Conservation (phyloP, 2,113 vertebrate species). For the Tupaia tana region DNA sequence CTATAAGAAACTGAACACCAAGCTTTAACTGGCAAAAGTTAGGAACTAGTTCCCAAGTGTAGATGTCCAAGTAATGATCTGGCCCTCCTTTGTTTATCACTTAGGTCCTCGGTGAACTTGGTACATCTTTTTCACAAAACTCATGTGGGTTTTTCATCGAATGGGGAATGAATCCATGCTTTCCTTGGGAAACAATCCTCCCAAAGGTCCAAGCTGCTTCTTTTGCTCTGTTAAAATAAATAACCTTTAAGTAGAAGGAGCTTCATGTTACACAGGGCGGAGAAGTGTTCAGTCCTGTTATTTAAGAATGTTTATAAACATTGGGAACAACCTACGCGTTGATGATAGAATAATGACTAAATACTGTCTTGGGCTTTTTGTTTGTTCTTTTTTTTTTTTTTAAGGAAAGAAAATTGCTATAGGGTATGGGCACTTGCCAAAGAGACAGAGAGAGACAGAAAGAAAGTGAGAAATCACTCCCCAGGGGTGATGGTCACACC, state of each 20-base stretch:
- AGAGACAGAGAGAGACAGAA: no score
- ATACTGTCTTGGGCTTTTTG: not conserved
- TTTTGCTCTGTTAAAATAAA: conserved; percentile 27
- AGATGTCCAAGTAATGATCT: not conserved
- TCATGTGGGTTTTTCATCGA: not conserved
- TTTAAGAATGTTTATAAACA: conserved; percentile 2
- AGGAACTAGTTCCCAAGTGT: not conserved
- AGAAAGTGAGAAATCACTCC: no score
- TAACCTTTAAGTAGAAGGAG: not conserved
- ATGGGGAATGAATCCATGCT: not conserved
- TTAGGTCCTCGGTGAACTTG: not conserved
- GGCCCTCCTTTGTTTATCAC: not conserved
- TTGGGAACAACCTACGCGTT: not conserved
- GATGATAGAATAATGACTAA: conserved; percentile 6
- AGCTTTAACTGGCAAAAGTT: conserved; percentile 17
- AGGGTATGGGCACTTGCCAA: no score
- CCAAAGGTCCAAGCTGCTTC: not conserved
- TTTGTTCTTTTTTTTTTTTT: not conserved
- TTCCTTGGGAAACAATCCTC: not conserved
- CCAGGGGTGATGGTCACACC: no score
- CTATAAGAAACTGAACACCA: not conserved
- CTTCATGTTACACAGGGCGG: no score
- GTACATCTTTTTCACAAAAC: not conserved
- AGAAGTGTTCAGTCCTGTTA: not conserved
- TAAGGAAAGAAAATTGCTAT: no score